phyloP scores from a whole-genome alignment of 1,140 invertebrate species.

The Leptinotarsa lineolata region DNA sequence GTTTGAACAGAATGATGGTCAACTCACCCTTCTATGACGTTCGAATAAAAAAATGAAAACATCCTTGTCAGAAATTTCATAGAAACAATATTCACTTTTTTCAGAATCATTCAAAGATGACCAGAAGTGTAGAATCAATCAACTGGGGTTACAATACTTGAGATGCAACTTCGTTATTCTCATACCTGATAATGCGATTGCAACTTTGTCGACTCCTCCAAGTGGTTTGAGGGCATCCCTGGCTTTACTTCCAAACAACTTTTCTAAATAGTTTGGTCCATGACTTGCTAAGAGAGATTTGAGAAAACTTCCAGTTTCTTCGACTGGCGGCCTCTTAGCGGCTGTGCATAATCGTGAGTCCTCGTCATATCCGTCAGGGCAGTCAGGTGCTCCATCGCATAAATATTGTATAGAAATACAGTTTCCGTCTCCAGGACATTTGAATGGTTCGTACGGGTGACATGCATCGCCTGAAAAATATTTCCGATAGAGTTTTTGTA shows the following conservation, averaged over 20 bases:
- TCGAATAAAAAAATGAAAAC: no score
- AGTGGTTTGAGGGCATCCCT: slow-evolving; percentile 85
- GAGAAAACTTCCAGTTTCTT: slow-evolving; percentile 93
- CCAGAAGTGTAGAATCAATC: no score
- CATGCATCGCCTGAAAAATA: slow-evolving; percentile 67
- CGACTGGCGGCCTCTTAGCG: slow-evolving; percentile 94
- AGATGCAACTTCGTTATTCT: no score
- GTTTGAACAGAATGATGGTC: no score
- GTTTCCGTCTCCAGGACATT: slow-evolving; percentile 87
- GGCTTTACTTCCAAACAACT: slow-evolving; percentile 92
- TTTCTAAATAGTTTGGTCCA: slow-evolving; percentile 94
- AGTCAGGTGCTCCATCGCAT: slow-evolving; percentile 92
- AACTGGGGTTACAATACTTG: no score
- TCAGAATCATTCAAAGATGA: no score
- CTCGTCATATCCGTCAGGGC: slow-evolving; percentile 87
- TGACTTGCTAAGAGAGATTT: slow-evolving; percentile 91
- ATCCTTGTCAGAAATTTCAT: no score
- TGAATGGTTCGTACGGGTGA: slow-evolving; percentile 92
- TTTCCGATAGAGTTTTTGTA: no score
- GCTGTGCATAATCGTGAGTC: slow-evolving; percentile 92
- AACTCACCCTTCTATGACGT: no score
- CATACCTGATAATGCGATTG: slow-evolving; percentile 90
- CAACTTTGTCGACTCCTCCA: slow-evolving; percentile 91
- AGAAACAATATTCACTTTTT: no score
- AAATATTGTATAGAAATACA: slow-evolving; percentile 95